Evolutionary conservation across 2,797 vertebrate species (phyloP).

Genomic region (Bradypodion ventrale): DNA sequence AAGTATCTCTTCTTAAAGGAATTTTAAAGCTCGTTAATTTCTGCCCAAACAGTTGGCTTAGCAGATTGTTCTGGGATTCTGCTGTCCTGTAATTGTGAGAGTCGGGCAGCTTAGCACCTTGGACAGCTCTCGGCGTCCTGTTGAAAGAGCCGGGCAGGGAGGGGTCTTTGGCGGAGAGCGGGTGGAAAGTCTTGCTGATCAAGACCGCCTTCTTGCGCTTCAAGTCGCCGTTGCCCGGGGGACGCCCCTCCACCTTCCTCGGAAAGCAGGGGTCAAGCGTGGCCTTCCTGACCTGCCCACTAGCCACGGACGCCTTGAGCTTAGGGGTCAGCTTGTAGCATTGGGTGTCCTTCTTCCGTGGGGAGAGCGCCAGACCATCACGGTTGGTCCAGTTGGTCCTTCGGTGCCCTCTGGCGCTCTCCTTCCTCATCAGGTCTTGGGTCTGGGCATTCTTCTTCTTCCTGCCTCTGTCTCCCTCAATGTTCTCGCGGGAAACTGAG

Average conservation of each 20-base stretch:
- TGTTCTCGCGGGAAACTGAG: slow-evolving; percentile 84
- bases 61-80: slow-evolving; percentile 94
- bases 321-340: slow-evolving; percentile 83
- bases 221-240: slow-evolving; percentile 80
- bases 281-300: slow-evolving; percentile 78
- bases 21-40: slow-evolving; percentile 99
- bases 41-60: slow-evolving; percentile 97
- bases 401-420: slow-evolving; percentile 70
- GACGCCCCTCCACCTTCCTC: slow-evolving; percentile 80
- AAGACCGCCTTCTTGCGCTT: slow-evolving; percentile 82
- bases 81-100: slow-evolving; percentile 87
- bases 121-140: slow-evolving; percentile 77
- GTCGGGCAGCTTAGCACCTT: slow-evolving; percentile 78
- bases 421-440: slow-evolving; percentile 67
- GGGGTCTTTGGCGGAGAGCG: slow-evolving; percentile 83
- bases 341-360: slow-evolving; percentile 81
- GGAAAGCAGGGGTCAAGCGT: slow-evolving; percentile 79
- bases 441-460: slow-evolving; percentile 85
- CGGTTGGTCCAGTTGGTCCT: slow-evolving; percentile 73
- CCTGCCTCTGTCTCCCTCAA: slow-evolving; percentile 80
- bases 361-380: slow-evolving; percentile 79
- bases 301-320: slow-evolving; percentile 73
- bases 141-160: slow-evolving; percentile 81
- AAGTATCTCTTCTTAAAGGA: slow-evolving; percentile 93
- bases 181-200: slow-evolving; percentile 80